These are phyloP conservation scores for Amblyjoppa fuscipennis DNA, from an alignment of 2,888 invertebrate species.

Conservation along the genomic window DNA sequence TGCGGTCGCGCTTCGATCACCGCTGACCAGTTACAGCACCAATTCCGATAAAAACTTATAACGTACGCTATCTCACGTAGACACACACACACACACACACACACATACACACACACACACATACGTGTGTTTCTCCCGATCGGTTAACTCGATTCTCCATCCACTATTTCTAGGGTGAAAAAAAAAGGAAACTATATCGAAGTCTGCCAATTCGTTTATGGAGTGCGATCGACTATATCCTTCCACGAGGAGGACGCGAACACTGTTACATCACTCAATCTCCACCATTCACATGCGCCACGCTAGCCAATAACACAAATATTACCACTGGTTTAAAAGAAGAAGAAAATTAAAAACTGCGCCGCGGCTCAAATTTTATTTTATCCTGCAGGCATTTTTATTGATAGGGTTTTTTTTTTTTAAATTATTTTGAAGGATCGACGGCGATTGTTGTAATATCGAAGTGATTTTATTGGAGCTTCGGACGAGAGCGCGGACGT, in stretches of 20 bases:
- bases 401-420: not conserved
- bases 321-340: not conserved
- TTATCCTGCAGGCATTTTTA: conserved; percentile 24
- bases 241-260: not conserved
- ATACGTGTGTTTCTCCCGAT: conserved; percentile 1
- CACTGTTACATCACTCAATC: conserved; percentile 24
- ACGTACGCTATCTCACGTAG: not conserved
- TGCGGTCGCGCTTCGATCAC: conserved; percentile 44
- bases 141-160: conserved; percentile 18
- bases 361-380: conserved; percentile 8
- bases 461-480: not conserved
- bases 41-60: conserved; percentile 26
- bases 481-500: conserved; percentile 53
- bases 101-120: not conserved
- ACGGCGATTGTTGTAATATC: not conserved
- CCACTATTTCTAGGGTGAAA: not conserved
- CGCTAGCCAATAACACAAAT: not conserved
- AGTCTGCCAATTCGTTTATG: conserved; percentile 5
- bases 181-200: not conserved
- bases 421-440: not conserved
- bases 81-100: no score
- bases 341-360: conserved; percentile 4
- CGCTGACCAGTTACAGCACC: conserved; percentile 33
- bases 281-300: conserved; percentile 16
- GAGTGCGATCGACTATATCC: not conserved